Conservation (phyloP, 2,797 vertebrate species). For the Pseudomugil tenellus region DNA sequence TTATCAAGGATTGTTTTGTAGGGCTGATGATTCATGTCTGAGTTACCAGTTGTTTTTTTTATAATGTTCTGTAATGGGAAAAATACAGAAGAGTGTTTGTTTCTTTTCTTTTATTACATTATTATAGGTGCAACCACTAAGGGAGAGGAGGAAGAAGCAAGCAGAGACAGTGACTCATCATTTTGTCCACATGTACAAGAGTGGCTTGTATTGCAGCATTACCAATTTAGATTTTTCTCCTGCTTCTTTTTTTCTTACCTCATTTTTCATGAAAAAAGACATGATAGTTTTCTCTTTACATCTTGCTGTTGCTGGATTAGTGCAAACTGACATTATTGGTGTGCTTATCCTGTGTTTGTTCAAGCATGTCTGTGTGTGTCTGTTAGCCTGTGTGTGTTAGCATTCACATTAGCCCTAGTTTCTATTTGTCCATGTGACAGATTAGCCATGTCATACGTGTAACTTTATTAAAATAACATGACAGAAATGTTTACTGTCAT, state of each 20-base stretch:
- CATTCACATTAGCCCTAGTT: constrained; percentile 13
- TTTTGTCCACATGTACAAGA: constrained; percentile 35
- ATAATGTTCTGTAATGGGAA: not conserved
- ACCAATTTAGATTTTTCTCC: constrained; percentile 48
- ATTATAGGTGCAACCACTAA: constrained; percentile 15
- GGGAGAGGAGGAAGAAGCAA: constrained; percentile 23
- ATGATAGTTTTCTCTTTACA: not conserved
- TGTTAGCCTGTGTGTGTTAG: not conserved
- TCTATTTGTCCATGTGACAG: constrained; percentile 2
- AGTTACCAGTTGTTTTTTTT: not conserved
- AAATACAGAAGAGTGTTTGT: not conserved
- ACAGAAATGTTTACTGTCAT: constrained; percentile 1
- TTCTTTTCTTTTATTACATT: not conserved
- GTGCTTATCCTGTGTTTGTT: constrained; percentile 10
- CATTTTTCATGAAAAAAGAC: not conserved
- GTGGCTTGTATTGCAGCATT: constrained; percentile 35
- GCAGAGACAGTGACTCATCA: constrained; percentile 25
- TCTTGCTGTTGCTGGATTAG: constrained; percentile 19
- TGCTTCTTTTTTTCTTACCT: too few species aligned
- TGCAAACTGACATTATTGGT: constrained; percentile 2
- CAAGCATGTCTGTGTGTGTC: constrained; percentile 2
- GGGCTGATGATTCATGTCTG: not conserved
- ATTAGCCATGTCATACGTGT: not conserved
- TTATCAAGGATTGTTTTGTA: not conserved
- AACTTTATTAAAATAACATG: not conserved